phyloP scores from a whole-genome alignment of 2,113 vertebrate species.

The Phaetusa simplex region DNA sequence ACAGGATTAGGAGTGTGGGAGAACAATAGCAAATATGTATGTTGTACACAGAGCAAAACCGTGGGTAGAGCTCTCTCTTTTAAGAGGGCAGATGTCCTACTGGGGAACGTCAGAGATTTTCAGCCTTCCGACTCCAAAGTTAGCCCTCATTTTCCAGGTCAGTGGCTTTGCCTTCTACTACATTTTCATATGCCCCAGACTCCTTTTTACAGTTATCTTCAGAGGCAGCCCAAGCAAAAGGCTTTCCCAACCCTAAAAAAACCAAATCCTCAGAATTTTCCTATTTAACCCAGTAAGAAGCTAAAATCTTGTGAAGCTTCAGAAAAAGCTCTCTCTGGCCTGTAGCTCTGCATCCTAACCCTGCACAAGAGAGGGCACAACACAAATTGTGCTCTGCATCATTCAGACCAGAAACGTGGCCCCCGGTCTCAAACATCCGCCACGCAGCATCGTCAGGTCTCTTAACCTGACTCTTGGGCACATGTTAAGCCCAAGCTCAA shows the following conservation, averaged over 20 bases:
- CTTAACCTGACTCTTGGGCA: background rate
- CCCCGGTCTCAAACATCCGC: background rate
- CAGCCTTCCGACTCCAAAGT: background rate
- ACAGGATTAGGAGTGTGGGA: background rate
- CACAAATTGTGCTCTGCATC: background rate
- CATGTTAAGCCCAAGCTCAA: background rate
- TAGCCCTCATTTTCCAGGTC: background rate
- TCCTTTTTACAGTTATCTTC: background rate
- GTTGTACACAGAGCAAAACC: background rate
- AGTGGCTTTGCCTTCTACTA: background rate
- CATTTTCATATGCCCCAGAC: background rate
- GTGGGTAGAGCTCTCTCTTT: background rate
- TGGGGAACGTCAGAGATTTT: background rate
- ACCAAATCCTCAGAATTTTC: background rate
- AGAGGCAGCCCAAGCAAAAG: background rate
- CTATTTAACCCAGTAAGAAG: background rate
- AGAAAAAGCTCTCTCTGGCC: background rate
- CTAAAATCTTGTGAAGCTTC: background rate
- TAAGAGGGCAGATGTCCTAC: background rate
- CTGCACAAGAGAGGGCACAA: background rate
- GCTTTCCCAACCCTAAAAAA: background rate
- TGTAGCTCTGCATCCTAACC: background rate
- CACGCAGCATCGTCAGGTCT: background rate
- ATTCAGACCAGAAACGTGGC: background rate
- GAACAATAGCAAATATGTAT: background rate